A percentile compares a stretch with the other conserved stretches of the same genome.
These are phyloP conservation scores for Agrotis clavis DNA, from an alignment of 2,888 invertebrate species.

Conservation along the genomic window DNA sequence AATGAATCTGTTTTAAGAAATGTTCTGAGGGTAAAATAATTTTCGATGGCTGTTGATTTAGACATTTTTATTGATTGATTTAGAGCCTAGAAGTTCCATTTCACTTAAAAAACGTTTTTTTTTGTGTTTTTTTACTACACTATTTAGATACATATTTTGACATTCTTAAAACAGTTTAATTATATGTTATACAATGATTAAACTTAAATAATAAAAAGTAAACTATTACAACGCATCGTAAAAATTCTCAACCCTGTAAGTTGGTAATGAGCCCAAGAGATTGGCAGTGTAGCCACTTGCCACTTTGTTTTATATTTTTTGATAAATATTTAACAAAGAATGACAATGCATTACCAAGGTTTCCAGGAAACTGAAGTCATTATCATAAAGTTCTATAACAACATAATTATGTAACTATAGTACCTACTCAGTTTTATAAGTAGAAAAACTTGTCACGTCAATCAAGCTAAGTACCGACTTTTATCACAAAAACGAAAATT, in stretches of 20 bases:
- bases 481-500: constrained; percentile 7
- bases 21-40: not conserved
- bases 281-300: too few relatives aligned
- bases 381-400: not conserved
- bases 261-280: too few relatives aligned
- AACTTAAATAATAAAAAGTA: too few relatives aligned
- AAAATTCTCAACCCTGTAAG: too few relatives aligned
- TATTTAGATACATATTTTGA: too few relatives aligned
- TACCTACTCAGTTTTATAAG: not conserved
- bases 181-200: too few relatives aligned
- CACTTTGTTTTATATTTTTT: not conserved
- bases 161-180: too few relatives aligned
- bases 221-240: too few relatives aligned
- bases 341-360: not conserved
- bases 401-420: not conserved
- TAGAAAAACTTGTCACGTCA: not conserved
- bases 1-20: constrained; percentile 11
- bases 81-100: not conserved
- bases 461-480: not conserved
- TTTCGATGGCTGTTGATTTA: not conserved
- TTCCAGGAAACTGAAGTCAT: not conserved
- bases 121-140: too few relatives aligned
- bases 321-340: not conserved
- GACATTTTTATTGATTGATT: too few relatives aligned
- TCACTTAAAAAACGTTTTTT: not conserved